Evolutionary conservation across 1,140 invertebrate genomes (phyloP), one percentile per base, ranked within the genome.

Genomic region (Drosophila pruinosa): DNA sequence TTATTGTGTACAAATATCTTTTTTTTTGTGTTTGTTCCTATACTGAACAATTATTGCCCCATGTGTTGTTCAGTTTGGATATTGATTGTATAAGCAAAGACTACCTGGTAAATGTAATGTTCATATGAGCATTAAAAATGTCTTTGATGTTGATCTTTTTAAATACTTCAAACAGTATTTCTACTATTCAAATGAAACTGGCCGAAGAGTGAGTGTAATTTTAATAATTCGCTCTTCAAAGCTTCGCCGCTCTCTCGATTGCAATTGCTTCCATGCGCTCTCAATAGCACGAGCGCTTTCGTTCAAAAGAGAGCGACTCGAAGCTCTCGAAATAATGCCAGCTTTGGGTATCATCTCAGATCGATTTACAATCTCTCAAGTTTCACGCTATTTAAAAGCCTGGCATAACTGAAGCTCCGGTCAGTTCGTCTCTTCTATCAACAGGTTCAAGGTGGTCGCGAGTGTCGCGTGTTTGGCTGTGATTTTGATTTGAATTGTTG

Each of bases 381-480:
- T 43, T 39, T 43, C 38, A 12, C 5, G 5, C 28, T 57, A 56
- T 57, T 57, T 58, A 48, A 48, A 58, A 7, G n/a, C 22, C 15
- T 2, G 31, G 6, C 41, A 6, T 48, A 70, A 39, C 67, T 48
- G 50, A 8, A 15, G 5, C 39, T 17, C 0, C 3, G 28, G 39
- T 63, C 59, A 70, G 67, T 70, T 31, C 2, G 24, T 28, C 15
- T 28, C 19, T 14, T 36, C 21, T 28, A 47, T 43, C 19, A 24
- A 19, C 24, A 17, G 22, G n/a, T 26, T 21, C 6, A 52, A 50
- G 43, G 17, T 57, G 3, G 7, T 15, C 4, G 4, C 8, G 45
- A 5, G 5, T 34, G 45, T 21, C 21, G 19, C 1, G 15, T 39
- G 4, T 19, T 50, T 21, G 15, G 48, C 28, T 39, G 28, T 48